Percentiles rank a stretch among this genome's conserved stretches.
These are phyloP conservation scores for Dolichomitus sp. DNA, from an alignment of 2,888 invertebrate genomes.

Conservation along the genomic window DNA sequence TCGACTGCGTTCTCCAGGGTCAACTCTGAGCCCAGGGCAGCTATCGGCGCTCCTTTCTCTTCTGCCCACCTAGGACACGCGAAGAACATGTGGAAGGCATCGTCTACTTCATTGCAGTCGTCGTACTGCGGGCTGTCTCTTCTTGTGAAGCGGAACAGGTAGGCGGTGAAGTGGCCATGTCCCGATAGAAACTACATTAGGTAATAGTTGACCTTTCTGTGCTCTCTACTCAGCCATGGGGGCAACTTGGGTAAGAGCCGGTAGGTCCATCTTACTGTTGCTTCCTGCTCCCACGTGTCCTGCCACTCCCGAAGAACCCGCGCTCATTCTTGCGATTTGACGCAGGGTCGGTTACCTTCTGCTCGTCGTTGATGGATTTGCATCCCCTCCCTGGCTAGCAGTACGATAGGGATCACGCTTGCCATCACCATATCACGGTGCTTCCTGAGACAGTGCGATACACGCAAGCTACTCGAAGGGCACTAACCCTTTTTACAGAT, in stretches of 20 bases:
- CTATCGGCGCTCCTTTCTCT: neutral
- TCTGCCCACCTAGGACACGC: slow-evolving; percentile 14
- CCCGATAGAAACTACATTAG: neutral
- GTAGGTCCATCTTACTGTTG: no score
- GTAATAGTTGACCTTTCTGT: neutral
- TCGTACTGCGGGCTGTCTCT: slow-evolving; percentile 9
- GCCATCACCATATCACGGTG: slow-evolving; percentile 67
- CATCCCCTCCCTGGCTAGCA: no score
- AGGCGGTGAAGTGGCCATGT: slow-evolving; percentile 12
- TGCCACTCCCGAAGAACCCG: slow-evolving; percentile 4
- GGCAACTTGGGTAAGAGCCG: neutral
- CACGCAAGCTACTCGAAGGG: no score
- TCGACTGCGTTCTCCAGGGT: neutral
- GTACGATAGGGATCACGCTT: slow-evolving; percentile 66
- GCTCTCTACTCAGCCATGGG: slow-evolving; percentile 1
- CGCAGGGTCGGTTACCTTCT: neutral
- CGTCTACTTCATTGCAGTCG: neutral
- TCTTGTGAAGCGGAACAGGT: neutral
- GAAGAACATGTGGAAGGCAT: no score
- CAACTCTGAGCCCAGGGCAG: neutral
- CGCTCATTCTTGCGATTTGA: neutral
- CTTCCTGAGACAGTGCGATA: slow-evolving; percentile 70
- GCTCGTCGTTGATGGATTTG: slow-evolving; percentile 1
- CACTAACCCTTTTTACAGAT: slow-evolving; percentile 63
- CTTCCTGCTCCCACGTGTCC: neutral